Base-by-base conservation (phyloP, 2,797 vertebrate genomes). In the Sylvilagus floridanus region DNA sequence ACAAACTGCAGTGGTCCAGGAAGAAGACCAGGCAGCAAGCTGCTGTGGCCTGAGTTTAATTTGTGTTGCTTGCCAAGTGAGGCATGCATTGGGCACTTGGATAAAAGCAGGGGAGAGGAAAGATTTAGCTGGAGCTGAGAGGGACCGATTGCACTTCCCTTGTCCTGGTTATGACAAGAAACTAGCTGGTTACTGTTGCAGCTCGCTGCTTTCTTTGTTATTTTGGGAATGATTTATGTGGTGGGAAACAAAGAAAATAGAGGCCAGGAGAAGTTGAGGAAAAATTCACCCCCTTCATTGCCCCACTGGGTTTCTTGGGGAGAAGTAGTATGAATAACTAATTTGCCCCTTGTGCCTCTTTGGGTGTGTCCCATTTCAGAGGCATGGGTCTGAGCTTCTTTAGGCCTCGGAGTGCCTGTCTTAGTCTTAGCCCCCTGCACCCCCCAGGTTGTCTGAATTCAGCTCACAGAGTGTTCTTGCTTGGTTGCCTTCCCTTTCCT, bases 401-500 rank as follows among this genome's bases (percentile, higher is more conserved):
- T 37, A 73, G 57, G 28, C 47, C 54, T 88, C 32, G 62, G 24
- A 71, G 37, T 68, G 19, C 17, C 8, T 83, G 78, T 37, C 69
- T 69, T 68, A 62, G 75, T 37, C 69, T 75, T 63, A 57, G 71
- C 72, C 32, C 54, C 12, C 62, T 50, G 37, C 8, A n/a, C 32
- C 28, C 42, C 32, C 65, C 82, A 82, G 68, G 24, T 72, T 88
- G 17, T 95, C 22, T 79, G 28, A 82, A 54, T 91, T 83, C 50
- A 83, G 76, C 12, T 90, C 30, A 50, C 1, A 52, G 21, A 72
- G 63, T 62, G 32, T 77, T 88, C 85, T 89, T 78, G 83, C n/a
- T 93, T 87, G 35, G 63, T 90, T 84, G 52, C 30, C 7, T 91
- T 37, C 65, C 65, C 79, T 94, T 83, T 81, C 42, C 32, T 89